A percentile compares a stretch with the other conserved stretches of the same genome.
These are phyloP conservation scores for Collichthys lucidus DNA, from an alignment of 2,113 vertebrate genomes.

Conservation along the genomic window DNA sequence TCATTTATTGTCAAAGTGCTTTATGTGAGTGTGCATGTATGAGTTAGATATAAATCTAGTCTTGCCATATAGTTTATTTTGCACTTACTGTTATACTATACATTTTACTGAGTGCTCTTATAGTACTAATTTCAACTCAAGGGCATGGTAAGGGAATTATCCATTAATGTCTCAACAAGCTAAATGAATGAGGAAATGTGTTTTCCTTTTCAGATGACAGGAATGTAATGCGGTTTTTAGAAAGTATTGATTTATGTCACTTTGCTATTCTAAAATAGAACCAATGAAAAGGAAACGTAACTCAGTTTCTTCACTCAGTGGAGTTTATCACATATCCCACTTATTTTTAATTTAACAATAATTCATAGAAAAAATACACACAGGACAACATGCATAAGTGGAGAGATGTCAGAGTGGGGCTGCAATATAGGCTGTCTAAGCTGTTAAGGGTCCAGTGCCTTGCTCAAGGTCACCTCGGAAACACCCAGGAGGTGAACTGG, in stretches of 20 bases:
- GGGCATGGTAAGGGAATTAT: background rate
- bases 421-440: no score
- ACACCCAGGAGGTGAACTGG: no score
- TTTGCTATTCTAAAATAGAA: constrained; percentile 1
- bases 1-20: background rate
- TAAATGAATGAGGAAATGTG: constrained; percentile 8
- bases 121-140: background rate
- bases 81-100: background rate
- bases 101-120: background rate
- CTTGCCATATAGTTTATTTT: background rate
- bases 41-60: background rate
- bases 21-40: background rate
- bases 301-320: background rate
- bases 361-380: no score
- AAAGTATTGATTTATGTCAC: background rate
- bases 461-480: no score
- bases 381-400: no score
- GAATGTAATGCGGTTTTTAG: background rate
- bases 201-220: background rate
- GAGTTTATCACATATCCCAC: background rate
- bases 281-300: no score
- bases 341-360: background rate
- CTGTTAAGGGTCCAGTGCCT: no score
- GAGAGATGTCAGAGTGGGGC: no score
- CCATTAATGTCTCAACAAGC: background rate